A percentile compares a stretch with the other conserved stretches of the same genome.
Evolutionary conservation across 2,888 invertebrate species (phyloP).

Genomic region (Tiliacea citrago): DNA sequence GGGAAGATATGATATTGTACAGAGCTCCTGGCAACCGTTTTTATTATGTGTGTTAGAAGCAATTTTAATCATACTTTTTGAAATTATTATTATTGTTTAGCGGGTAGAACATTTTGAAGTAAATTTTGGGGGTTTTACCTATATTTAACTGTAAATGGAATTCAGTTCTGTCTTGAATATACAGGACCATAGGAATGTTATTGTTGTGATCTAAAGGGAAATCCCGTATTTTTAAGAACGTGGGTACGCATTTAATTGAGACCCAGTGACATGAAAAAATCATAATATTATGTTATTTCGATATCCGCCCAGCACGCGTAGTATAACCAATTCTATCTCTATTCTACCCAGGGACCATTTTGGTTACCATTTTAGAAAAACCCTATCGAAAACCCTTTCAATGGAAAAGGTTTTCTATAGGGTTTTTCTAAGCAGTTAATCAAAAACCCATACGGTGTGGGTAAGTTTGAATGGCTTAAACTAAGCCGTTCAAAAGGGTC

Average conservation of each 20-base stretch:
- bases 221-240: neutral
- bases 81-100: constrained; percentile 57
- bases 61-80: constrained; percentile 64
- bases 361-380: no score
- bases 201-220: neutral
- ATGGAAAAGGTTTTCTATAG: no score
- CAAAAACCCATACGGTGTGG: no score
- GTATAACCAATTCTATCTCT: no score
- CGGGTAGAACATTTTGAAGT: neutral
- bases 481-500: no score
- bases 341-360: no score
- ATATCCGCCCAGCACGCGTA: no score
- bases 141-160: neutral
- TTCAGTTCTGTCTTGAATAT: neutral
- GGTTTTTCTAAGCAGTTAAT: no score
- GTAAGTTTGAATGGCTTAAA: no score
- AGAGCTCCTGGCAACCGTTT: constrained; percentile 69
- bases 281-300: no score
- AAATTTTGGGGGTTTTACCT: neutral
- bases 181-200: neutral
- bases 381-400: no score
- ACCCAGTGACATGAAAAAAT: no score
- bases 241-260: neutral
- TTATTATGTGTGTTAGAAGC: constrained; percentile 62
- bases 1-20: constrained; percentile 78